phyloP scores from a whole-genome alignment of 1,140 invertebrate species.

The Maconellicoccus hirsutus region DNA sequence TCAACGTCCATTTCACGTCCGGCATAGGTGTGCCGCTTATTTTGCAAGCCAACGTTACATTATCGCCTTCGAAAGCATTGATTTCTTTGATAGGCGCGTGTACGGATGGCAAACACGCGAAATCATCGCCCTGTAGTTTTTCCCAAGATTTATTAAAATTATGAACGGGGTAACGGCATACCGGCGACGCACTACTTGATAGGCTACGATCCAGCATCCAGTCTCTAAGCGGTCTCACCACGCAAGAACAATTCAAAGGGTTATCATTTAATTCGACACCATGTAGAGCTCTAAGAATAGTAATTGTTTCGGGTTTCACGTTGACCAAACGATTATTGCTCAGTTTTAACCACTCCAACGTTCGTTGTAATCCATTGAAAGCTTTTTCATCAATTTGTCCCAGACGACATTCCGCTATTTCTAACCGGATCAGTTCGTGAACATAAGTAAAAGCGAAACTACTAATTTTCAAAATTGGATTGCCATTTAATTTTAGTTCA shows the following conservation, averaged over 20 bases:
- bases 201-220: constrained; percentile 67
- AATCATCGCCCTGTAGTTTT: constrained; percentile 60
- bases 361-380: constrained; percentile 54
- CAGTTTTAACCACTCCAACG: constrained; percentile 61
- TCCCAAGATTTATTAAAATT: constrained; percentile 55
- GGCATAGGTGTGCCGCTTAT: constrained; percentile 57
- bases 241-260: constrained; percentile 71
- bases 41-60: constrained; percentile 58
- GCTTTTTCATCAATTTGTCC: constrained; percentile 50
- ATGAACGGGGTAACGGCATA: constrained; percentile 48
- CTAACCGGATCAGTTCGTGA: constrained; percentile 55
- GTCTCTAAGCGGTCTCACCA: constrained; percentile 52
- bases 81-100: constrained; percentile 41
- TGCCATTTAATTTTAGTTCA: constrained; percentile 58
- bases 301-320: constrained; percentile 49
- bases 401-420: constrained; percentile 57
- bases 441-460: constrained; percentile 56
- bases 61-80: constrained; percentile 49
- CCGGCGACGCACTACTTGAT: constrained; percentile 53
- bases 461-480: constrained; percentile 53
- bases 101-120: constrained; percentile 61
- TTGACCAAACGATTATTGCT: constrained; percentile 58
- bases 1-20: constrained; percentile 43
- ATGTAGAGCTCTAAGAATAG: constrained; percentile 52
- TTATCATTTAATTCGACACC: constrained; percentile 61